phyloP scores from a whole-genome alignment of 2,888 invertebrate species.

The Atrina japonica region DNA sequence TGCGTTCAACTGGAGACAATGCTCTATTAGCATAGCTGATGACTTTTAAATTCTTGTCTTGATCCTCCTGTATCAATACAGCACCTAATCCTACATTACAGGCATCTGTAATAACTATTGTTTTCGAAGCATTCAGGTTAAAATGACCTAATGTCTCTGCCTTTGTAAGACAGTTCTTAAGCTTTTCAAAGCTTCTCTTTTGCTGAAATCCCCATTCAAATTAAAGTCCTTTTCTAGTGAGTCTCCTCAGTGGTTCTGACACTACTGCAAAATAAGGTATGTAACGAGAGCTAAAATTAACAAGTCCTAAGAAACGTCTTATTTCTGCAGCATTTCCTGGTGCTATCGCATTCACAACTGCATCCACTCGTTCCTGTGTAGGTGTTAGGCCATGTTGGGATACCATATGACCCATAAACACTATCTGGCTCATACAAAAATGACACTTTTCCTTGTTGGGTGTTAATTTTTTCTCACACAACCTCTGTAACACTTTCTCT shows the following conservation, averaged over 20 bases:
- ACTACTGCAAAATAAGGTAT: constrained; percentile 40
- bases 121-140: constrained; percentile 31
- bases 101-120: constrained; percentile 42
- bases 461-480: constrained; percentile 43
- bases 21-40: constrained; percentile 45
- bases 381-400: not conserved
- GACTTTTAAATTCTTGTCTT: constrained; percentile 19
- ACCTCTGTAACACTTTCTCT: constrained; percentile 27
- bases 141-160: constrained; percentile 35
- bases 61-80: constrained; percentile 40
- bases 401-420: constrained; percentile 48
- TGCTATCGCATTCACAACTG: constrained; percentile 21
- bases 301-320: not conserved
- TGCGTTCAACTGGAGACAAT: constrained; percentile 36
- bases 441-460: constrained; percentile 49
- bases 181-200: constrained; percentile 26
- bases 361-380: not conserved
- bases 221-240: not conserved
- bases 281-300: constrained; percentile 35
- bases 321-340: constrained; percentile 25
- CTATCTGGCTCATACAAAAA: constrained; percentile 41
- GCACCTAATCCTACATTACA: constrained; percentile 48
- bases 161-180: constrained; percentile 35
- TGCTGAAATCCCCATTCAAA: constrained; percentile 41
- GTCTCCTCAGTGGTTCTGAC: constrained; percentile 29